phyloP scores from a whole-genome alignment of 2,113 vertebrate species.

The Phalacrocorax carbo region DNA sequence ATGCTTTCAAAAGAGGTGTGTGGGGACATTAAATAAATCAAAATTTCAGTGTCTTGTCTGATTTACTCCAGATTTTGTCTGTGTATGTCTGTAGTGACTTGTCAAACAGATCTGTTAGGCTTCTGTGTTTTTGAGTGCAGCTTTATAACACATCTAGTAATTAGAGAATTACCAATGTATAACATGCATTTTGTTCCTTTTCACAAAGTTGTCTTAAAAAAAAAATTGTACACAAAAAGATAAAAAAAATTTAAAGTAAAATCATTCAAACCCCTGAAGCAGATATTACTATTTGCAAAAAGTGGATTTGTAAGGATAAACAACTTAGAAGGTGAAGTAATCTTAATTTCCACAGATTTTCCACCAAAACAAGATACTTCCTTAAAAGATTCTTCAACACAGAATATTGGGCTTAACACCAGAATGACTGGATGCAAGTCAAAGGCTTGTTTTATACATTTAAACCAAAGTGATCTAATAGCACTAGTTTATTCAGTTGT shows the following conservation, averaged over 20 bases:
- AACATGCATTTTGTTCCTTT: neutral
- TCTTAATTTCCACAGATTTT: neutral
- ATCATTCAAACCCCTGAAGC: neutral
- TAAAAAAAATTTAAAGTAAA: neutral
- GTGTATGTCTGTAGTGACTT: neutral
- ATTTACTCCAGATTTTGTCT: neutral
- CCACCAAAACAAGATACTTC: neutral
- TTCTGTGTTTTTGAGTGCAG: neutral
- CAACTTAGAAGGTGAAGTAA: neutral
- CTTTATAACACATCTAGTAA: neutral
- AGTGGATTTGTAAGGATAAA: neutral
- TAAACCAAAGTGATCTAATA: neutral
- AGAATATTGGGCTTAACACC: neutral
- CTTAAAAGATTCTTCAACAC: neutral
- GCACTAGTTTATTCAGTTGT: neutral
- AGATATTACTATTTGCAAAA: neutral
- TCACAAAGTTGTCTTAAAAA: neutral
- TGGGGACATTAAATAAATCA: neutral
- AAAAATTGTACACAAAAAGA: neutral
- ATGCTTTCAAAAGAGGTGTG: neutral
- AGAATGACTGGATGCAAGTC: neutral
- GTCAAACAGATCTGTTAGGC: neutral
- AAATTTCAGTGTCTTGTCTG: neutral
- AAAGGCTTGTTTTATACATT: neutral
- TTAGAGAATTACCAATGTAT: neutral